Base-by-base conservation (phyloP, 2,797 vertebrate genomes). In the Glyptemys insculpta region DNA sequence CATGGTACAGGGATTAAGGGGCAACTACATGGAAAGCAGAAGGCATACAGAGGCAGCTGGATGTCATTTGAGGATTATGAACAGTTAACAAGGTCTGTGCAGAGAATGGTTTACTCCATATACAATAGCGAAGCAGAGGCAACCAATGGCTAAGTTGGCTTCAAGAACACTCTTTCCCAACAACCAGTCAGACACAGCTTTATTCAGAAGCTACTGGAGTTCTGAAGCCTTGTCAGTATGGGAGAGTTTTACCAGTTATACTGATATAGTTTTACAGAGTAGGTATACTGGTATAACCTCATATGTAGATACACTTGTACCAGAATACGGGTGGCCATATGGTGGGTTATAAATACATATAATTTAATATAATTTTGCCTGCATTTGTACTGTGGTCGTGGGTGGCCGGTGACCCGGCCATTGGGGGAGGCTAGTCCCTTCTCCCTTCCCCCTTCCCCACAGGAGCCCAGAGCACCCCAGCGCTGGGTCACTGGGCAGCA, bases 51-150 rank as follows among this genome's bases (percentile, higher is more conserved):
- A 15, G 79, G 34, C 34, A 95, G 95, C 91, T 96, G 94, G 94
- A 68, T 83, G 18, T 96, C 96, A 8, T 93, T 72, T 74, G 76
- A 74, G 86, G 93, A 96, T 50, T 96, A 96, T 44, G 57, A 74
- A 34, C 59, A 87, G 12, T 86, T 95, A 79, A 96, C 80, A n/a
- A 52, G 79, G 97, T 97, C 82, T 85, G 89, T 89, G 62, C 65
- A 78, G n/a, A 76, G 34, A 80, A 49, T 8, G 25, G 12, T 23
- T 72, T 72, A 12, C n/a, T 72, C 68, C 21, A 41, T 11, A 41
- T 25, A 72, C 37, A 23, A 25, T 37, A 72, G 37, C 34, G 8
- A 81, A 74, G 9, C n/a, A 44, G 25, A 27, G 41, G n/a, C 49
- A 31, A 49, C 15, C 23, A 47, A 41, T 44, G 37, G 21, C 29